Evolutionary conservation across 2,113 vertebrate genomes (phyloP).

Genomic region (Psittacula cyanocephala): DNA sequence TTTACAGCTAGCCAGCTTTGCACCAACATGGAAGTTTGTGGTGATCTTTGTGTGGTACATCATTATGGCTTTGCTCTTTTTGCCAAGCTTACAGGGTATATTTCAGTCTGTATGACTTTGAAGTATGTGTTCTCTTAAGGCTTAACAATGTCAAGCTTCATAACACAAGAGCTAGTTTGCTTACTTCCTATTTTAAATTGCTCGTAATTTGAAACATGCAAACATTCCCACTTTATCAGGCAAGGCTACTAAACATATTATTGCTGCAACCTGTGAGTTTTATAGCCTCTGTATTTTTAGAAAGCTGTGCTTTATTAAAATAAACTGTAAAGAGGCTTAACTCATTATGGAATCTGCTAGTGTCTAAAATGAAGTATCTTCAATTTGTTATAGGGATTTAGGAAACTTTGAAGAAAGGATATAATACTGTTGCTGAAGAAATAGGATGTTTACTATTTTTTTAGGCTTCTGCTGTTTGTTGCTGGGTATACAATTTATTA

Average conservation of each 20-base stretch:
- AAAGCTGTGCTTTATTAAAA: constrained; percentile 81
- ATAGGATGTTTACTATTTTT: background rate
- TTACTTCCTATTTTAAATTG: constrained; percentile 81
- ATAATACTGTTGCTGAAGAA: background rate
- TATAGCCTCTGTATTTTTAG: constrained; percentile 76
- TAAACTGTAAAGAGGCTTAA: constrained; percentile 79
- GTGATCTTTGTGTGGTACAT: background rate
- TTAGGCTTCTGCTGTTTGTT: background rate
- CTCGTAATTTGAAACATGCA: constrained; percentile 83
- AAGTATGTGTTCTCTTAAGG: constrained; percentile 75
- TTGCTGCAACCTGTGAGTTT: constrained; percentile 80
- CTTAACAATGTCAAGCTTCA: constrained; percentile 83
- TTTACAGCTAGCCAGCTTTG: background rate
- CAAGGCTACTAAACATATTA: constrained; percentile 79
- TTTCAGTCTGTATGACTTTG: constrained; percentile 74
- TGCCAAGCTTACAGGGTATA: constrained; percentile 39
- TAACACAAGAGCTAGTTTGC: constrained; percentile 78
- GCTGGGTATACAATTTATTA: background rate
- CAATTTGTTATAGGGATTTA: constrained; percentile 65
- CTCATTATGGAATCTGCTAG: constrained; percentile 76
- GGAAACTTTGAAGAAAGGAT: constrained; percentile 10
- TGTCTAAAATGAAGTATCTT: constrained; percentile 75
- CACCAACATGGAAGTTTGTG: background rate
- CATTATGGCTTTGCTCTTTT: background rate
- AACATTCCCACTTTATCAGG: constrained; percentile 85